Base-by-base conservation (phyloP, 1,140 invertebrate genomes). In the Bradysia coprophila region DNA sequence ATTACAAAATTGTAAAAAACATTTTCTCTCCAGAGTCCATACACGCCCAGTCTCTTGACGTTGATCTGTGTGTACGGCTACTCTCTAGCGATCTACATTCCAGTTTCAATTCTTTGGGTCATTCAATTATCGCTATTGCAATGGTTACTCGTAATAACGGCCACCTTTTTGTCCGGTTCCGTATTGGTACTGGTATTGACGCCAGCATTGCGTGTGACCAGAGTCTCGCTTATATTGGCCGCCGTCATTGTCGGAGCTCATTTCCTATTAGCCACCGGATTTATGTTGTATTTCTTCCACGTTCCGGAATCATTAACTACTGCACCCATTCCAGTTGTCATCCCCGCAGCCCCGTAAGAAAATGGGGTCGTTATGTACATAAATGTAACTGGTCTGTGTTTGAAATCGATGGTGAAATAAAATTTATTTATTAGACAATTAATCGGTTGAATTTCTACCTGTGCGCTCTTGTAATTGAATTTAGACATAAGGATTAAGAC, bases 61-160 rank as follows among this genome's bases (percentile, higher is more conserved):
- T 69, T 94, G 5, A 69, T 96, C 47, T 95, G 90, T 61, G 67
- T 95, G 2, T 98, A 96, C 61, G 93, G 93, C 13, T 98, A 98
- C 59, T 94, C 89, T 1, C 62, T 98, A 32, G 76, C 85, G 23
- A 87, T 96, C 47, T 97, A 91, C 57, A 78, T 97, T 51, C 92
- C 92, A 8, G 78, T 93, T 4, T 86, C 89, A n/a, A 76, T 95
- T 50, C 62, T 96, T 5, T 95, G 90, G 87, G 78, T 88, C 1
- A 85, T 95, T 46, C 75, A 81, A 62, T 70, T 91, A 8, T 67
- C 64, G 4, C 78, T 79, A 71, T 65, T 95, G 15, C 89, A 92
- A 52, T 96, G 91, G 90, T 50, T 78, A 20, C 65, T 95, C 32
- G 83, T 91, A 1, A 61, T 86, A 33, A 61, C 82, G 44, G 84